Evolutionary conservation across 2,888 invertebrate genomes (phyloP).

Genomic region (Molorchus minor): DNA sequence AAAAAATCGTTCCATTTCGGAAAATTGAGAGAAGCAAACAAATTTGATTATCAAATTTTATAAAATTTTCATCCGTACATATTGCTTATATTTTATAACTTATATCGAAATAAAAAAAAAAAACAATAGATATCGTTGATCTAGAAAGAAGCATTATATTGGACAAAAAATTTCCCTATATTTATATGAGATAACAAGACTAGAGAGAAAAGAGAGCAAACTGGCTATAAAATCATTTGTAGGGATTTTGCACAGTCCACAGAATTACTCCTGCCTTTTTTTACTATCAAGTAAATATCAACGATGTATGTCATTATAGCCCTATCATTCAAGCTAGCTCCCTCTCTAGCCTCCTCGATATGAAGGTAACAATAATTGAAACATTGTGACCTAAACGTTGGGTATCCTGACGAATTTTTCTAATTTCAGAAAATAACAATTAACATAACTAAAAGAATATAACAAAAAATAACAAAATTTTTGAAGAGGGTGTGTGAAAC

Average conservation of each 20-base stretch:
- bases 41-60: no score
- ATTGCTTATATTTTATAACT: neutral
- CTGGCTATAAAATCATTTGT: no score
- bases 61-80: slow-evolving; percentile 2
- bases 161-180: neutral
- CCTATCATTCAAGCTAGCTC: no score
- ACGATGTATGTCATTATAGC: no score
- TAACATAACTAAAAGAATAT: slow-evolving; percentile 43
- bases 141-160: neutral
- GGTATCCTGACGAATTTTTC: slow-evolving; percentile 25
- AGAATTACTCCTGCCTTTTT: no score
- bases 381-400: slow-evolving; percentile 32
- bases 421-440: slow-evolving; percentile 41
- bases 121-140: neutral
- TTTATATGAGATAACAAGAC: no score
- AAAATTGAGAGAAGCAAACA: slow-evolving; percentile 2
- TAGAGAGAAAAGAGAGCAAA: no score
- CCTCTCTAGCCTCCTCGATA: no score
- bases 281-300: no score
- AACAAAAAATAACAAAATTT: slow-evolving; percentile 46
- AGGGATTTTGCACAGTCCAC: no score
- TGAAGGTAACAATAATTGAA: no score
- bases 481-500: slow-evolving; percentile 28
- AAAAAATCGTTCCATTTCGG: slow-evolving; percentile 16
- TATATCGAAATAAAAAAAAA: no score